Evolutionary conservation across 2,888 invertebrate species (phyloP).

Genomic region (Eudasyphora cyanicolor): DNA sequence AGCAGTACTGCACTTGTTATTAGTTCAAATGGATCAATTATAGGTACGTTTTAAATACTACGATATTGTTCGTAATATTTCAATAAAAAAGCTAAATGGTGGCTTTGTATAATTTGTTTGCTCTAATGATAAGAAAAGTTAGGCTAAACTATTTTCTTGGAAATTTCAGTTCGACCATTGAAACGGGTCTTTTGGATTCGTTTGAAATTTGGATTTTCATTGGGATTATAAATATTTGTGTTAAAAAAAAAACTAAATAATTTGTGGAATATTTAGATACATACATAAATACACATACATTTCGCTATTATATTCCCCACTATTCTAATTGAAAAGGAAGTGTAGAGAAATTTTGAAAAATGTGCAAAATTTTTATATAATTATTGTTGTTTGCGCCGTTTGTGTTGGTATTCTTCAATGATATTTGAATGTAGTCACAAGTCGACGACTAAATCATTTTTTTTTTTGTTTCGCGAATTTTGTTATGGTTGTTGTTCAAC

Average conservation of each 20-base stretch:
- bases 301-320: too few species aligned
- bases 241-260: too few species aligned
- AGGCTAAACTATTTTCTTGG: too few species aligned
- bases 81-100: too few species aligned
- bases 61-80: too few species aligned
- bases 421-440: background rate
- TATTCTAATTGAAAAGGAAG: background rate
- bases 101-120: too few species aligned
- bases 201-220: too few species aligned
- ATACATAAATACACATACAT: too few species aligned
- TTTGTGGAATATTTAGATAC: too few species aligned
- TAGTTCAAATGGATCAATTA: conserved; percentile 13
- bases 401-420: background rate
- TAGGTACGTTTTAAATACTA: background rate
- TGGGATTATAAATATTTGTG: too few species aligned
- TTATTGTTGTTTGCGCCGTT: background rate
- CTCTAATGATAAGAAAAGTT: too few species aligned
- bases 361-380: conserved; percentile 1
- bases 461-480: conserved; percentile 5
- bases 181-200: background rate
- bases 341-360: background rate
- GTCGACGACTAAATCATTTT: background rate
- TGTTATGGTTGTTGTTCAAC: conserved; percentile 15
- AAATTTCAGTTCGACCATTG: background rate
- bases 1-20: background rate